Evolutionary conservation across 2,888 invertebrate genomes (phyloP), one percentile per base, ranked within the genome.

Genomic region (Gymnosoma rotundatum): DNA sequence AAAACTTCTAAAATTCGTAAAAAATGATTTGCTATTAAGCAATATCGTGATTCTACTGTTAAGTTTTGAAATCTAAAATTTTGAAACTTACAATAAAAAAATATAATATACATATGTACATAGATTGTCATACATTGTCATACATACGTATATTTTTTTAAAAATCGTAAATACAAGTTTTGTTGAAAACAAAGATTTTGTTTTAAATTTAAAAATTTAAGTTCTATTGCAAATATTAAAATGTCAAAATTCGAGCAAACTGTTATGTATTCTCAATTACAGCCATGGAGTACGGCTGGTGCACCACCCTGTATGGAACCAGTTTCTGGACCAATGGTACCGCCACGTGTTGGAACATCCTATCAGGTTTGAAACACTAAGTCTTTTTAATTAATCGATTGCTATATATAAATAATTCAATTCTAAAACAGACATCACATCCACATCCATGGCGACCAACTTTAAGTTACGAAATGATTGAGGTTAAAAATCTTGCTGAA

Each of bases 371-470:
- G 74, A 20, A 25, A 42, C 9, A 25, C 42, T 56, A 70, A 45
- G 12, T 2, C 0, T 42, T 16, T 16, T 1, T 6, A 25, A 21
- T 16, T 25, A 25, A 52, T 5, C 9, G 8, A 52, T 52, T 8
- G 10, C 10, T 38, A 61, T 56, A 0, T 3, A 36, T 38, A 48
- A 64, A 36, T 9, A 70, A 9, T 60, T 73, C 58, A 14, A 52
- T 61, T 69, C 20, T 78, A 73, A 74, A 52, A 48, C 60, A 95
- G 92, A 94, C 96, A 0, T 95, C 96, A 0, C 94, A 94, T 86
- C 95, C 95, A 78, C 96, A 96, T 91, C 96, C 96, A 20, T 96
- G 96, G 96, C 93, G 96, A 80, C 96, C 96, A 32, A 95, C 95
- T 20, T 93, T 96, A 92, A 96, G 96, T 70, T 96, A 95, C 90